Evolutionary conservation across 2,888 invertebrate genomes (phyloP).

Genomic region (Ashinkailepas kermadecensis): DNA sequence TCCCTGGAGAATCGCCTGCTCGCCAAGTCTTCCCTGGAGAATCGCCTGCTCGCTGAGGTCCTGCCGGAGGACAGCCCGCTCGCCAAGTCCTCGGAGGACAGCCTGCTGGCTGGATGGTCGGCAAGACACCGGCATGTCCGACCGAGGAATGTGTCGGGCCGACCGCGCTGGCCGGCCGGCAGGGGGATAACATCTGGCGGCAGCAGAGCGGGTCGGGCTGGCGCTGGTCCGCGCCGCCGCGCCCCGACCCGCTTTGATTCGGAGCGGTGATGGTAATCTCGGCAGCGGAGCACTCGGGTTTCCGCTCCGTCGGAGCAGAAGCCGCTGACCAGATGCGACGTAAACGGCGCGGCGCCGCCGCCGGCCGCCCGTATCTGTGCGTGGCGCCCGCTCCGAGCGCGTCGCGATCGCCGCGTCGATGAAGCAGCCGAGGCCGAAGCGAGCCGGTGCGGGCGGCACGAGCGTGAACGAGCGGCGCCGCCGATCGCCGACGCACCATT

Average conservation of each 20-base stretch:
- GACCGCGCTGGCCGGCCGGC: background rate
- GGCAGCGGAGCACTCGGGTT: background rate
- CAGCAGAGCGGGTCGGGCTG: no score
- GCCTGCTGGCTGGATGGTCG: no score
- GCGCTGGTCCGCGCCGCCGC: background rate
- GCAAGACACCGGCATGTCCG: no score
- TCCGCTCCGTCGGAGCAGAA: slow-evolving; percentile 6
- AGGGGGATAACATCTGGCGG: background rate
- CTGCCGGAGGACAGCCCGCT: no score
- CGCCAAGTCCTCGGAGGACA: no score
- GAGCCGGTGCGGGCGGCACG: no score
- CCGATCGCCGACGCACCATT: background rate
- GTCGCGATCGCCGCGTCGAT: background rate
- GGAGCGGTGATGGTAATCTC: background rate
- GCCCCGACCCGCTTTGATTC: background rate
- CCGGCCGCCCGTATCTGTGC: background rate
- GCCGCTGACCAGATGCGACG: slow-evolving; percentile 4
- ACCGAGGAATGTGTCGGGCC: background rate
- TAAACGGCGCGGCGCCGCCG: slow-evolving; percentile 9
- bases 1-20: no score
- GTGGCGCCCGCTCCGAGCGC: background rate
- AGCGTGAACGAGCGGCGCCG: background rate
- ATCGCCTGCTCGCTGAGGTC: no score
- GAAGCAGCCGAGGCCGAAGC: no score
- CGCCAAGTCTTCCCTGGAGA: no score